Conservation (phyloP, 53 echinoderm and acorn worm genomes). For the Actinopyga echinites region DNA sequence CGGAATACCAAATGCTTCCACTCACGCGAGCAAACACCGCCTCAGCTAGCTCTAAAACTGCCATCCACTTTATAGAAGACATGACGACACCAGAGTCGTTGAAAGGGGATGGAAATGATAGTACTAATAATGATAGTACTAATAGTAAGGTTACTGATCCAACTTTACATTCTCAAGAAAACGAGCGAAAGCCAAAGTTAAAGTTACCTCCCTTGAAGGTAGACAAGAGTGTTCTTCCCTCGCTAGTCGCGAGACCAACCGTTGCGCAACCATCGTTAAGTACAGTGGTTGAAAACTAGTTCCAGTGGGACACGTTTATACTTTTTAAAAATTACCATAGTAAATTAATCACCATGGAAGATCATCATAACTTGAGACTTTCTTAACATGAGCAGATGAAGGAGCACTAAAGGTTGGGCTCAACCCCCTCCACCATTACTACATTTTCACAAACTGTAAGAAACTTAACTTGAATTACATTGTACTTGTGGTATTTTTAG, state of each 20-base stretch:
- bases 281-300: conserved; percentile 43
- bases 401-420: too few species aligned
- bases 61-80: not conserved
- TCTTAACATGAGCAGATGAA: too few species aligned
- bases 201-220: conserved; percentile 51
- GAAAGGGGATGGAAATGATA: not conserved
- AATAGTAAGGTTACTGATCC: not conserved
- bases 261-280: conserved; percentile 33
- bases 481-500: too few species aligned
- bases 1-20: conserved; percentile 1
- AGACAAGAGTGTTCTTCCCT: conserved; percentile 7
- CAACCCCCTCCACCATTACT: too few species aligned
- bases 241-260: not conserved
- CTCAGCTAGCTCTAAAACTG: not conserved
- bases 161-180: not conserved
- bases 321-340: too few species aligned
- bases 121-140: too few species aligned
- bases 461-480: too few species aligned
- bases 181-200: conserved; percentile 5
- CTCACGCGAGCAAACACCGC: not conserved
- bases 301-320: too few species aligned
- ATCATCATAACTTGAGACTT: too few species aligned
- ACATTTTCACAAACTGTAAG: too few species aligned
- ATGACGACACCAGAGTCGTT: not conserved
- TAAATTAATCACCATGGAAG: too few species aligned